Conservation (phyloP, 35 echinoderm and acorn worm genomes). For the Patiria miniata region DNA sequence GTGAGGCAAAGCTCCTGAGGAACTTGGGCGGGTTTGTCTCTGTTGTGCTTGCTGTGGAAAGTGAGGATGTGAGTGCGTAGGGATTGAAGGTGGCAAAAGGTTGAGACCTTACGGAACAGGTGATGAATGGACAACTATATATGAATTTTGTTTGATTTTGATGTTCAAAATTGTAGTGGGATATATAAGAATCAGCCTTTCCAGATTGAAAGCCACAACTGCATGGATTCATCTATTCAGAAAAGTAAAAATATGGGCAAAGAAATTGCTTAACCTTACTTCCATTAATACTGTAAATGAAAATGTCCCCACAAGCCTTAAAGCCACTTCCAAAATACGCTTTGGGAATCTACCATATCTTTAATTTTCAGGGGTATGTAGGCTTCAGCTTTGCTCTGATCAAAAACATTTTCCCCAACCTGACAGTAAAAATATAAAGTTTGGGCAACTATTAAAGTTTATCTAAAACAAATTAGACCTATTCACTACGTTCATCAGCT, state of each 20-base stretch:
- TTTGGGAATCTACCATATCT: neutral
- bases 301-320: no score
- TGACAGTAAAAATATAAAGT: neutral
- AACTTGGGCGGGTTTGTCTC: neutral
- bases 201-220: neutral
- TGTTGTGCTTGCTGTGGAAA: neutral
- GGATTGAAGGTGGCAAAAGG: neutral
- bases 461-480: neutral
- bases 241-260: neutral
- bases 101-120: constrained; percentile 1
- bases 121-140: neutral
- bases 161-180: constrained; percentile 2
- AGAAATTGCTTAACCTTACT: no score
- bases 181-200: neutral
- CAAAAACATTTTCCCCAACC: no score
- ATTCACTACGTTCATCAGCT: neutral
- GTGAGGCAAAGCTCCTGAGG: neutral
- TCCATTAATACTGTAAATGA: no score
- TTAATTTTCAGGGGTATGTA: neutral
- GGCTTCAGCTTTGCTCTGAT: neutral
- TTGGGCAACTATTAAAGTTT: neutral
- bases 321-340: no score
- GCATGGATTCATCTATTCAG: neutral
- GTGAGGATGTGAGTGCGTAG: neutral
- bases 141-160: neutral